phyloP scores from a whole-genome alignment of 2,888 invertebrate species.

The Iphiclides podalirius region DNA sequence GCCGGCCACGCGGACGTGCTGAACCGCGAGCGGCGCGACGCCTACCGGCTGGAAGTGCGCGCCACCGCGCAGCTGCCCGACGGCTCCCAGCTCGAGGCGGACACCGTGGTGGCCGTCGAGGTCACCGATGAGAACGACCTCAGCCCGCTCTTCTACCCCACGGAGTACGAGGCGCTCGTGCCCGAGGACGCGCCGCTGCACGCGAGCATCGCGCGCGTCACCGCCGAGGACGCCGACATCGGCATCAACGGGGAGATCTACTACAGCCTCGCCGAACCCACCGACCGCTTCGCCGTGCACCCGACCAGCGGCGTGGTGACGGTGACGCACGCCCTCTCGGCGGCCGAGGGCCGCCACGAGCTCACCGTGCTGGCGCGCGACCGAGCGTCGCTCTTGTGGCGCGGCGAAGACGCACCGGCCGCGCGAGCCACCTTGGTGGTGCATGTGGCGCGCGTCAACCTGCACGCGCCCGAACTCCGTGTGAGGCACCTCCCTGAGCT shows the following conservation, averaged over 20 bases:
- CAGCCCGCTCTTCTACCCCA: conserved; percentile 95
- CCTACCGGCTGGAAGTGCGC: conserved; percentile 88
- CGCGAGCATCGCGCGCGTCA: conserved; percentile 87
- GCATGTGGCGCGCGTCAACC: conserved; percentile 90
- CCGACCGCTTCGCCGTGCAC: conserved; percentile 94
- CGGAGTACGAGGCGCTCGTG: conserved; percentile 91
- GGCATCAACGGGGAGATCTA: conserved; percentile 98
- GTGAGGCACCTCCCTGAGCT: conserved; percentile 90
- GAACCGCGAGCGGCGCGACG: conserved; percentile 94
- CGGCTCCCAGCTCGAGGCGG: conserved; percentile 83
- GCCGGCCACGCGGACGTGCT: conserved; percentile 92
- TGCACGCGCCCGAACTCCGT: conserved; percentile 91
- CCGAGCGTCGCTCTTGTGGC: conserved; percentile 84
- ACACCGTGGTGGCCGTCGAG: conserved; percentile 84
- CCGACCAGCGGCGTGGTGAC: conserved; percentile 94
- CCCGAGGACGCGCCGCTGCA: conserved; percentile 94
- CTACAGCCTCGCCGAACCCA: conserved; percentile 92
- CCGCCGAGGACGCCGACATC: conserved; percentile 97
- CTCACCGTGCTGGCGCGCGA: conserved; percentile 92
- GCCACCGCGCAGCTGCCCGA: conserved; percentile 79
- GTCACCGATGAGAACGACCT: conserved; percentile 94
- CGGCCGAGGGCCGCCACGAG: conserved; percentile 85
- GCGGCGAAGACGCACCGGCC: conserved; percentile 80
- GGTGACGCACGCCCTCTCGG: conserved; percentile 88
- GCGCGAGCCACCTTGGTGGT: conserved; percentile 89